Conservation (phyloP, 2,797 vertebrate genomes). For the Fratercula arctica region DNA sequence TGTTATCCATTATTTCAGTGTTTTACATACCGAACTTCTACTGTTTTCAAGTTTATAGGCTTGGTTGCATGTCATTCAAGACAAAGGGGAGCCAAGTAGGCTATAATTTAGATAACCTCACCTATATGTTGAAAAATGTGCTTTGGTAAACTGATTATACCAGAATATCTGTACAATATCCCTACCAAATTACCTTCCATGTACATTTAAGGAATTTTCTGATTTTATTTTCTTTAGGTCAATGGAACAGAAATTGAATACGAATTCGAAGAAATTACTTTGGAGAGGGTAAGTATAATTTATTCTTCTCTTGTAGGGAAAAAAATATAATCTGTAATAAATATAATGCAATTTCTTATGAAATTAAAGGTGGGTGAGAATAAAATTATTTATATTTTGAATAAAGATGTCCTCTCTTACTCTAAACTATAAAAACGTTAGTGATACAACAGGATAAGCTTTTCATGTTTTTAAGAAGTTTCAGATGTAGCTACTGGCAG, state of each 20-base stretch:
- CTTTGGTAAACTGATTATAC: not conserved
- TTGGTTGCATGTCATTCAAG: not conserved
- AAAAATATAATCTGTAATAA: not conserved
- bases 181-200: not conserved
- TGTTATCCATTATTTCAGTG: not conserved
- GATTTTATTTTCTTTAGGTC: conserved; percentile 78
- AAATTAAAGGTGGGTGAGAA: not conserved
- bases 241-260: conserved; percentile 98
- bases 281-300: conserved; percentile 90
- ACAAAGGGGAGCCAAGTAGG: not conserved
- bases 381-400: not conserved
- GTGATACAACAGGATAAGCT: not conserved
- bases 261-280: conserved; percentile 98
- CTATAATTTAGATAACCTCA: not conserved
- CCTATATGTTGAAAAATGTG: not conserved
- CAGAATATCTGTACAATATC: not conserved
- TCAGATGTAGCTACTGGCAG: not conserved
- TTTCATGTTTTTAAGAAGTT: not conserved
- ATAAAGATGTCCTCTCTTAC: not conserved
- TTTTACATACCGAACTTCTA: not conserved
- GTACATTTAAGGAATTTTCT: conserved; percentile 36
- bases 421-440: not conserved
- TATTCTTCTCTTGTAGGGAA: not conserved
- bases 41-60: not conserved
- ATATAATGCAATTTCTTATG: not conserved